phyloP scores from a whole-genome alignment of 2,888 invertebrate genomes.

The Lymantria dispar region DNA sequence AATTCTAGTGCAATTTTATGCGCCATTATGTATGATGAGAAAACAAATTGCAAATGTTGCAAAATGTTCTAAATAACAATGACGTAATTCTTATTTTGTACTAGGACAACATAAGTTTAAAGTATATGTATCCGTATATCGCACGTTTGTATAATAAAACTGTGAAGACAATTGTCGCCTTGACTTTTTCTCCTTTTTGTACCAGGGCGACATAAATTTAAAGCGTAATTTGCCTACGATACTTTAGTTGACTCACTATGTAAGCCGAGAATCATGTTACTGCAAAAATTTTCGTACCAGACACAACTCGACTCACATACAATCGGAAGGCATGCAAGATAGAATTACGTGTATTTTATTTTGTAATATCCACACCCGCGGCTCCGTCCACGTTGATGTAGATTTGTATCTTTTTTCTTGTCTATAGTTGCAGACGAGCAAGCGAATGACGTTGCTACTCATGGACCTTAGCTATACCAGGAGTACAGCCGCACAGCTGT shows the following conservation, averaged over 20 bases:
- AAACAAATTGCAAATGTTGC: not conserved
- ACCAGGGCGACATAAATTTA: conserved; percentile 8
- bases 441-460: not conserved
- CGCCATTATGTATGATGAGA: conserved; percentile 4
- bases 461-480: no score
- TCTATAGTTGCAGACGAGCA: not conserved
- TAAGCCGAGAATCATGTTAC: conserved; percentile 4
- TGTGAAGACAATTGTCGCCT: not conserved
- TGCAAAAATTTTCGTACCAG: conserved; percentile 1
- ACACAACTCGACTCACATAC: conserved; percentile 1
- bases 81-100: conserved; percentile 3
- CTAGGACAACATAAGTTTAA: conserved; percentile 1
- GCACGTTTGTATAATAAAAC: no score
- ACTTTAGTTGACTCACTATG: conserved; percentile 5
- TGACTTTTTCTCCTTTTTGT: conserved; percentile 3
- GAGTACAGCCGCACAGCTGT: no score
- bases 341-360: not conserved
- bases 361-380: no score
- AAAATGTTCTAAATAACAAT: not conserved
- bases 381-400: not conserved
- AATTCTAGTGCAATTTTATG: conserved; percentile 17
- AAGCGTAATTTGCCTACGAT: not conserved
- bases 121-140: no score
- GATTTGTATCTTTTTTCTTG: not conserved
- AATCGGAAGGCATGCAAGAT: conserved; percentile 2